These are phyloP conservation scores for Adelognathus sp. DNA, from an alignment of 2,888 invertebrate genomes.

Conservation along the genomic window DNA sequence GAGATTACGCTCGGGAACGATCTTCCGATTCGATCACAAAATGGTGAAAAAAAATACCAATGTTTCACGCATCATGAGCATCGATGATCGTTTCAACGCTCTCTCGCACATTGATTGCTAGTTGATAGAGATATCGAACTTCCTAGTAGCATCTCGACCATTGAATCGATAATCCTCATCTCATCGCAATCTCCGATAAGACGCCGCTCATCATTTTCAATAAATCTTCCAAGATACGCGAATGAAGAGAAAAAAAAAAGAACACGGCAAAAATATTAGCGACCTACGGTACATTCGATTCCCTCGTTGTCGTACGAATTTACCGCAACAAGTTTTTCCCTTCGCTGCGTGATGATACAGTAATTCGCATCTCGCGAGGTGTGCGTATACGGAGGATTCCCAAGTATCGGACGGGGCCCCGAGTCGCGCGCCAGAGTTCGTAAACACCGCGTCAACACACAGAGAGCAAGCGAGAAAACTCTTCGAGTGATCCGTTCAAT, in stretches of 20 bases:
- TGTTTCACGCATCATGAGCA: not conserved
- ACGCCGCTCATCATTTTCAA: not conserved
- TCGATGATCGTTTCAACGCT: not conserved
- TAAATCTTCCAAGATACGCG: not conserved
- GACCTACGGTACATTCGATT: slow-evolving; percentile 69
- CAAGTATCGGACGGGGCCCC: not conserved
- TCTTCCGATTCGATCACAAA: not conserved
- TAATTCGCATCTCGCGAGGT: slow-evolving; percentile 4
- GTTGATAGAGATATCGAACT: not conserved
- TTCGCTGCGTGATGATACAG: slow-evolving; percentile 66
- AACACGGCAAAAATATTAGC: slow-evolving; percentile 39
- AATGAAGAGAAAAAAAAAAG: slow-evolving; percentile 6
- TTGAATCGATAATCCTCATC: not conserved
- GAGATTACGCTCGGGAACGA: too few relatives aligned
- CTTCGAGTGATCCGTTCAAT: too few relatives aligned
- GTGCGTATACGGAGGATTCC: slow-evolving; percentile 63
- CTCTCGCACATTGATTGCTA: not conserved
- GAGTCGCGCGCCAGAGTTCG: not conserved
- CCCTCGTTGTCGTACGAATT: slow-evolving; percentile 77
- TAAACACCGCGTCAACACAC: not conserved
- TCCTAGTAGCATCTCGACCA: not conserved
- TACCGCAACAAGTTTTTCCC: slow-evolving; percentile 77
- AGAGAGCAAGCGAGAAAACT: too few relatives aligned
- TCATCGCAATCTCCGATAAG: not conserved
- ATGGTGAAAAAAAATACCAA: not conserved